phyloP scores from a whole-genome alignment of 2,888 invertebrate genomes.

The Boloria selene region DNA sequence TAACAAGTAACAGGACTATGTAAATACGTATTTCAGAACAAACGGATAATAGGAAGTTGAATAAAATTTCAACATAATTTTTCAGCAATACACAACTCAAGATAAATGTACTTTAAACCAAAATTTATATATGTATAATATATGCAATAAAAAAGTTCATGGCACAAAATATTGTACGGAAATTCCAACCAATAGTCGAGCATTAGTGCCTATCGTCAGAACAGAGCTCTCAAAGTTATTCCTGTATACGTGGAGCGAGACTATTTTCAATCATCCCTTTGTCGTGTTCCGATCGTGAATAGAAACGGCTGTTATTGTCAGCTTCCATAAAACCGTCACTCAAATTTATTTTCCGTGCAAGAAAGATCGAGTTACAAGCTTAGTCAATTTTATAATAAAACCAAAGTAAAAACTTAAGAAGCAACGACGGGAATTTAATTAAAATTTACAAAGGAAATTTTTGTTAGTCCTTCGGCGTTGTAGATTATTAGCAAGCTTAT shows the following conservation, averaged over 20 bases:
- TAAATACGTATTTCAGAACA: no score
- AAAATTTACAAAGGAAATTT: slow-evolving; percentile 45
- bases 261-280: slow-evolving; percentile 39
- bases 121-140: neutral
- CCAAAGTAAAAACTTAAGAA: slow-evolving; percentile 10
- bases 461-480: slow-evolving; percentile 38
- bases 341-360: slow-evolving; percentile 25
- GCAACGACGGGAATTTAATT: slow-evolving; percentile 45
- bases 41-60: no score
- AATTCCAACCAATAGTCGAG: slow-evolving; percentile 2
- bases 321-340: slow-evolving; percentile 32
- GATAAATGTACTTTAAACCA: neutral
- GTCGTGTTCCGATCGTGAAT: slow-evolving; percentile 28
- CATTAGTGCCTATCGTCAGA: slow-evolving; percentile 25
- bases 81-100: no score
- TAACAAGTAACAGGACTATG: no score
- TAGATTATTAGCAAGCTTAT: slow-evolving; percentile 52
- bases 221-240: slow-evolving; percentile 24
- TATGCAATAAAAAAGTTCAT: neutral
- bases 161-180: neutral
- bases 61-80: neutral
- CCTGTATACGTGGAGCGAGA: slow-evolving; percentile 20
- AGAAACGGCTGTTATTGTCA: slow-evolving; percentile 34
- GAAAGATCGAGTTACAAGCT: slow-evolving; percentile 15
- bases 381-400: slow-evolving; percentile 10